These are phyloP conservation scores for Microplitis mediator DNA, from an alignment of 1,140 invertebrate species.

Conservation along the genomic window DNA sequence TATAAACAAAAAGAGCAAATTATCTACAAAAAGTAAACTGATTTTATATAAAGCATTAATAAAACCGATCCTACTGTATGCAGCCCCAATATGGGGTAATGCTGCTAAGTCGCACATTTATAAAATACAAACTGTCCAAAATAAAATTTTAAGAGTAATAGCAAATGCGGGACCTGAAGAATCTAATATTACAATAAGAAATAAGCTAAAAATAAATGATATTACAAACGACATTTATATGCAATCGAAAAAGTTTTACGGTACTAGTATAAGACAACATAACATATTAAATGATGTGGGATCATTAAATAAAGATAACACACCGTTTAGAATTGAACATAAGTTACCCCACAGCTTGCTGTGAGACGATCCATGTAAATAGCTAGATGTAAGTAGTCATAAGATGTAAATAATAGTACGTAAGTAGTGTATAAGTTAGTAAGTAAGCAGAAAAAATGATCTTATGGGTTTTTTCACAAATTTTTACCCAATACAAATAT, in stretches of 20 bases:
- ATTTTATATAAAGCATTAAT: constrained; percentile 22
- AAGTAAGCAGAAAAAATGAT: no score
- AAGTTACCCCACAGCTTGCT: not conserved
- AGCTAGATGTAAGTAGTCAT: no score
- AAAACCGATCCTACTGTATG: constrained; percentile 13
- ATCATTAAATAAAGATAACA: not conserved
- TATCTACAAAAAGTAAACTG: constrained; percentile 27
- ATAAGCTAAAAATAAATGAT: not conserved
- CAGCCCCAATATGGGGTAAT: not conserved
- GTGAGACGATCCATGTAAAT: no score
- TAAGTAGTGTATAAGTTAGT: no score
- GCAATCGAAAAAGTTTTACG: not conserved
- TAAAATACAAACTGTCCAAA: constrained; percentile 8
- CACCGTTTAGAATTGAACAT: not conserved
- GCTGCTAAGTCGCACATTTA: constrained; percentile 1
- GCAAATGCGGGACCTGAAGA: not conserved
- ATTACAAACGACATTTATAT: not conserved
- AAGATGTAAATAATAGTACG: no score
- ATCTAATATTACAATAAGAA: not conserved
- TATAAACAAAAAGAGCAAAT: constrained; percentile 23
- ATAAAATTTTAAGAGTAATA: constrained; percentile 13
- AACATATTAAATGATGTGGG: not conserved
- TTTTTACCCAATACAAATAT: no score
- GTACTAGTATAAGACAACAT: not conserved
- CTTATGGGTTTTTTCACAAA: no score